Conservation (phyloP, 2,797 vertebrate species). For the Micrastur ruficollis region DNA sequence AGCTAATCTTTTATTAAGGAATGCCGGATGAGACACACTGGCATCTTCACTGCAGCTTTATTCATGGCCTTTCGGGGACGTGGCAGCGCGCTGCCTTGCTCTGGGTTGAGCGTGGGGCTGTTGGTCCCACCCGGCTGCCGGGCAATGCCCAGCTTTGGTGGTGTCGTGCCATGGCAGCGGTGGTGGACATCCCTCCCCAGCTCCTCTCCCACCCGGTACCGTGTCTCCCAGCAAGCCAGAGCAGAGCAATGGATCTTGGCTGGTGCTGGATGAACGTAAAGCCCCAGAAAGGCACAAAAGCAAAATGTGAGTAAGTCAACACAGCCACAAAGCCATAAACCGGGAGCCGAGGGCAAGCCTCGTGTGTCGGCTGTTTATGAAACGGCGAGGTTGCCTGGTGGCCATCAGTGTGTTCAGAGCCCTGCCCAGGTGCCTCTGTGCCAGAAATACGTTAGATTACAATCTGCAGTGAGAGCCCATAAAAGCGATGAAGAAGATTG, state of each 20-base stretch:
- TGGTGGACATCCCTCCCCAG: background rate
- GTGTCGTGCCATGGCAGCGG: background rate
- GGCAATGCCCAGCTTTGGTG: background rate
- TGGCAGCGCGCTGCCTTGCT: background rate
- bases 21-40: fast-evolving
- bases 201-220: background rate
- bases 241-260: background rate
- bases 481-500: background rate
- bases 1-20: background rate
- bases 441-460: background rate
- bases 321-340: background rate
- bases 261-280: background rate
- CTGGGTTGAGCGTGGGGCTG: background rate
- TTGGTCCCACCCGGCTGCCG: background rate
- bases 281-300: background rate
- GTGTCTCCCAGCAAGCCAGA: background rate
- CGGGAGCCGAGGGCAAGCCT: background rate
- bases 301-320: background rate
- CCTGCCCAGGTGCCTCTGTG: background rate
- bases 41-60: background rate
- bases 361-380: background rate
- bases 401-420: background rate
- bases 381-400: background rate
- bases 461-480: background rate
- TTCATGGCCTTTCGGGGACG: background rate